Conservation (phyloP, 2,888 invertebrate genomes). For the Melikaiella ostensackeni region DNA sequence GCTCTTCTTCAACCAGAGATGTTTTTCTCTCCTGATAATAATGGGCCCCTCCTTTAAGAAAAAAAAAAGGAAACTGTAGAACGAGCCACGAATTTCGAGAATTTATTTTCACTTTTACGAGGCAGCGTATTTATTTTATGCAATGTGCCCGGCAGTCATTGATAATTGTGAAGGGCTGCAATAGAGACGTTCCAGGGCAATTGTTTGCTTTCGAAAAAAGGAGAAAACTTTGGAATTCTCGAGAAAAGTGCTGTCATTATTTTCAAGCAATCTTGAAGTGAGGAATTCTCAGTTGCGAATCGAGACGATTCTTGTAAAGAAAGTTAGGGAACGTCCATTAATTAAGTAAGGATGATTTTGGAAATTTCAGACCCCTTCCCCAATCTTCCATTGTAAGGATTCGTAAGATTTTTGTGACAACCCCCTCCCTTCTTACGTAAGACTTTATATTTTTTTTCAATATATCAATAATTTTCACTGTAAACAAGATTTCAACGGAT, state of each 20-base stretch:
- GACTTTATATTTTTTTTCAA: too few species aligned
- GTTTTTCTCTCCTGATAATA: constrained; percentile 22
- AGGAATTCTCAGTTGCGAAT: not conserved
- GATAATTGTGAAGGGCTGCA: not conserved
- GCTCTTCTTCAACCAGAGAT: not conserved
- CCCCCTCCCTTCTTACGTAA: too few species aligned
- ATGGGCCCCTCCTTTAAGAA: not conserved
- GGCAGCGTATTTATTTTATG: constrained; percentile 29
- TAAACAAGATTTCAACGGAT: too few species aligned
- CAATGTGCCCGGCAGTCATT: constrained; percentile 11
- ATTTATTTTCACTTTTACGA: constrained; percentile 38
- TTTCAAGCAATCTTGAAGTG: not conserved
- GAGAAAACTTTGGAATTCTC: not conserved
- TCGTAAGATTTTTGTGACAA: too few species aligned
- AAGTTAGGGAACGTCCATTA: too few species aligned
- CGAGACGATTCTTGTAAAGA: not conserved
- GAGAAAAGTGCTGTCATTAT: constrained; percentile 22
- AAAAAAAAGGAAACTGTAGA: too few species aligned
- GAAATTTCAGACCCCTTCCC: too few species aligned
- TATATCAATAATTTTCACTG: too few species aligned
- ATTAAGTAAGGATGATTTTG: too few species aligned
- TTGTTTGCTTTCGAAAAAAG: constrained; percentile 14
- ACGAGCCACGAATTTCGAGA: constrained; percentile 9
- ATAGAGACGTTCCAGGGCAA: constrained; percentile 29
- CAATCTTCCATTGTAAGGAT: too few species aligned